Base-by-base conservation (phyloP, 2,888 invertebrate species). In the Acanthosepion lycidas region DNA sequence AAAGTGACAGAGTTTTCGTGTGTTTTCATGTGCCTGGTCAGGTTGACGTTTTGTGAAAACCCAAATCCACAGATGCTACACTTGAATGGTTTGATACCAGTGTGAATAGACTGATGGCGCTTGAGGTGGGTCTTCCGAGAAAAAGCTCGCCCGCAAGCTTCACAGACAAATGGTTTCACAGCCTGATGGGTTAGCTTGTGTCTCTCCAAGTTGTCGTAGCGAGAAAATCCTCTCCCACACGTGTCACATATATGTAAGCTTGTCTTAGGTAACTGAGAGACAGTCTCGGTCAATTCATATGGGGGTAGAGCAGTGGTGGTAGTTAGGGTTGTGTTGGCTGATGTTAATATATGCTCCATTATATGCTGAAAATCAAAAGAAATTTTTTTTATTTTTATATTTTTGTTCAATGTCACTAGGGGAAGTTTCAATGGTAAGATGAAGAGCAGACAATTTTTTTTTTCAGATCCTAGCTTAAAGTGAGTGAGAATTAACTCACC, bases 1-100 rank as follows among this genome's bases (percentile, higher is more conserved):
- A 28, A n/a, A 33, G 93, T 12, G 28, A n/a, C 28, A n/a, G 93
- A 53, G 93, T 93, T 51, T 28, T 93, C 51, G 53, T 94, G 94
- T 23, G 94, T 94, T 9, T 55, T 94, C 48, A 94, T 55, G 15
- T 94, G 94, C 42, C 59, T 42, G n/a, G 48, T 33, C 15, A 94
- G 94, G 48, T 94, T 94, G 12, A 64, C 59, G 42, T 64, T 42
- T 33, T 94, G 94, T 6, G 94, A 94, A 12, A 94, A 94, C 26
- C 59, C 55, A 9, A 64, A 64, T 26, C 64, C 94, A 64, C 94
- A 94, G 26, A 94, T 55, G 28, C 48, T 64, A 59, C 94, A 94
- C 64, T 94, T 94, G 59, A 42, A 94, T 20, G 94, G 94, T 33
- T 94, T 94, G 53, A 55, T 55, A 64, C 94, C 94, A n/a, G 94